Evolutionary conservation across 2,113 vertebrate genomes (phyloP).

Genomic region (Laterallus jamaicensis): DNA sequence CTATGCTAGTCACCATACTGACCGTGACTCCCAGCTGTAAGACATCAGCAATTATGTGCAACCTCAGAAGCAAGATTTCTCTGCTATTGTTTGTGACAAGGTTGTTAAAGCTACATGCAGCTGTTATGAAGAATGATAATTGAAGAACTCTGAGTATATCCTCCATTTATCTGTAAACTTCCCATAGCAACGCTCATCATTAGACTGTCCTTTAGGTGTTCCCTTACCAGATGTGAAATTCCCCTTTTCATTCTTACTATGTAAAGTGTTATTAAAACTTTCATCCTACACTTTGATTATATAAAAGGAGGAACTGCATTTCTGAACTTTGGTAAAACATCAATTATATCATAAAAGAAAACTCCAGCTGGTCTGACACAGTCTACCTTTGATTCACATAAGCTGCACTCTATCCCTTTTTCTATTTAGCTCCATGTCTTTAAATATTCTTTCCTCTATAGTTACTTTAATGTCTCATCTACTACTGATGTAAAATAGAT

Average conservation of each 20-base stretch:
- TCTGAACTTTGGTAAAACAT: neutral
- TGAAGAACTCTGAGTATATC: neutral
- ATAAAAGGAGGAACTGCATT: neutral
- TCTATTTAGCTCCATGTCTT: neutral
- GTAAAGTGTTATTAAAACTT: neutral
- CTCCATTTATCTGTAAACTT: neutral
- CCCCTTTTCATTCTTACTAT: neutral
- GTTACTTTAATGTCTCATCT: neutral
- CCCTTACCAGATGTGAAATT: neutral
- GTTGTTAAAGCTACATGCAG: neutral
- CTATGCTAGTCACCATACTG: neutral
- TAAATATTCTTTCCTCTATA: neutral
- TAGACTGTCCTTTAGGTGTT: neutral
- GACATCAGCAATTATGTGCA: neutral
- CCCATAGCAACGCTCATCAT: neutral
- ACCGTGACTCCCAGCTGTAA: neutral
- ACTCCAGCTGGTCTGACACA: neutral
- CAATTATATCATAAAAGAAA: neutral
- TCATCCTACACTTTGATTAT: neutral
- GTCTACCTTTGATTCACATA: neutral
- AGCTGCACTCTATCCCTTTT: neutral
- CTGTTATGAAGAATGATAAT: neutral
- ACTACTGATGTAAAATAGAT: neutral
- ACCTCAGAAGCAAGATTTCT: neutral
- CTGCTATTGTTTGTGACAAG: neutral